Percentiles rank a stretch among this genome's conserved stretches.
phyloP scores from a whole-genome alignment of 2,113 vertebrate species.

The Holacanthus passer region DNA sequence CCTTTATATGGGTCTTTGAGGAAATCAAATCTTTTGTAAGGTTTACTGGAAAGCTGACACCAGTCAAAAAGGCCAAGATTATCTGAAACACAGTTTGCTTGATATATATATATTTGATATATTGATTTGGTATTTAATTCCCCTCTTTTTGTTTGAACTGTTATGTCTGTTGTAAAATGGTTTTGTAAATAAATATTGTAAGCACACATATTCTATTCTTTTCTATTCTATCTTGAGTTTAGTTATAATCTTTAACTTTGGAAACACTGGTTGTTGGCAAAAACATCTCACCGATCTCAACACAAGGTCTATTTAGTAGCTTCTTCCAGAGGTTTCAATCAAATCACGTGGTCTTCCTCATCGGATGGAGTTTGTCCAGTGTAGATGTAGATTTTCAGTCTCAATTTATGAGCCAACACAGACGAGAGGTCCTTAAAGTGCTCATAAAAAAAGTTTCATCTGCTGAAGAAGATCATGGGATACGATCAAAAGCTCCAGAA shows the following conservation, averaged over 20 bases:
- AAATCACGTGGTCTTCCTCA: not conserved
- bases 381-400: not conserved
- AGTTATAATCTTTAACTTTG: not conserved
- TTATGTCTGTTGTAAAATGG: not conserved
- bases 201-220: not conserved
- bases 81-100: not conserved
- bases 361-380: not conserved
- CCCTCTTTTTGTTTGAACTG: not conserved
- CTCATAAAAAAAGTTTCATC: not conserved
- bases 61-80: no score
- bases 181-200: not conserved
- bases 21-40: not conserved
- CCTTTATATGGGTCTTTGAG: not conserved
- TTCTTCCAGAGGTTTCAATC: not conserved
- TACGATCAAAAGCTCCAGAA: no score
- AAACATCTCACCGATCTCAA: not conserved
- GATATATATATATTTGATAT: not conserved
- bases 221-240: not conserved
- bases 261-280: not conserved
- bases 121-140: not conserved
- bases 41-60: no score
- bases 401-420: not conserved
- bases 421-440: not conserved
- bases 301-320: no score
- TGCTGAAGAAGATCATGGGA: not conserved